Base-by-base conservation (phyloP, 2,113 vertebrate species). In the Mastomys coucha region DNA sequence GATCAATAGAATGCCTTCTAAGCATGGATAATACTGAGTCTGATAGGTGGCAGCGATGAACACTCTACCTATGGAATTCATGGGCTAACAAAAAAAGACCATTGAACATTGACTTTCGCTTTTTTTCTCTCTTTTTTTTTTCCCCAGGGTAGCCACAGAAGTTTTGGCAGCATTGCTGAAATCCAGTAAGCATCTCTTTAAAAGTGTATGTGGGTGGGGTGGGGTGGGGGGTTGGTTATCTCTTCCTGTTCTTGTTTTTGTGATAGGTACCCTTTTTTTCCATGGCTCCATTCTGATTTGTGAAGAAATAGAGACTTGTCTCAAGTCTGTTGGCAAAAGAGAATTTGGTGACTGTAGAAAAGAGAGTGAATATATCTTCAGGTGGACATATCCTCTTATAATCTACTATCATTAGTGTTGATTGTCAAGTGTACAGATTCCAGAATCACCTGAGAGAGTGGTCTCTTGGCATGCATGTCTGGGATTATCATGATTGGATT, bases 171-270 rank as follows among this genome's bases (percentile, higher is more conserved):
- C 98, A 96, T 97, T 99, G 96, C 98, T 99, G 97, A 98, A 98
- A 99, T 99, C 99, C 98, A 99, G 99, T 99, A 99, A 99, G 99
- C 98, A 89, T 94, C 90, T 96, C 65, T 96, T 77, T 69, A 96
- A 96, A 90, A 20, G 51, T 51, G 51, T 51, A 10, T 51, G 51
- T 51, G 51, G 5, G 51, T 51, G 51, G 5, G 51, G 5, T 5
- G 5, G 51, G 5, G 51, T 51, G 51, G 5, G 51, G 5, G 51
- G 5, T 5, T 51, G 89, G 42, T 96, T 96, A 63, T 95, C 96
- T 95, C 13, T 96, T 96, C 89, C 16, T 19, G 63, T 92, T 95
- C 80, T 89, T 73, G 94, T 91, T 81, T 97, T 72, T 96, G 36
- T 65, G 93, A 91, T 69, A 88, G 92, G 28, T 88, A 65, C 1